Conservation (phyloP, 2,888 invertebrate species). For the Volucella bombylans region DNA sequence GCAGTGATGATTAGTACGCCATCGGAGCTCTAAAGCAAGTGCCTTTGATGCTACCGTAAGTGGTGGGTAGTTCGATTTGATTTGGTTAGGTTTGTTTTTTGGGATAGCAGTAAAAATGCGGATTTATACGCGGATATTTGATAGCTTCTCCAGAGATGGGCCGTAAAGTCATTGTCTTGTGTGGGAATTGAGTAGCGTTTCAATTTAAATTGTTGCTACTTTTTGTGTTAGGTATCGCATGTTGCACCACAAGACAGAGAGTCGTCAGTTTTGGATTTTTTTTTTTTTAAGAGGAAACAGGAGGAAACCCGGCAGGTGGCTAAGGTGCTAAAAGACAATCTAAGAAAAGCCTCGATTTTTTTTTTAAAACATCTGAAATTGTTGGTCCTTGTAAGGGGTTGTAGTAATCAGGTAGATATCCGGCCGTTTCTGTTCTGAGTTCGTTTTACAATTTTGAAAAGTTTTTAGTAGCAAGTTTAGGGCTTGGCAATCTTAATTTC, state of each 20-base stretch:
- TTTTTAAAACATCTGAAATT: no score
- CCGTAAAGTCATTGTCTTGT: background rate
- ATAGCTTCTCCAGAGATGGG: background rate
- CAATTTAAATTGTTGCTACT: no score
- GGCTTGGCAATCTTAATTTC: no score
- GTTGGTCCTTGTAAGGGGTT: no score
- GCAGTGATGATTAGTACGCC: slow-evolving; percentile 33
- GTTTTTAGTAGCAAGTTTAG: no score
- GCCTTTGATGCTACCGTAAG: slow-evolving; percentile 54
- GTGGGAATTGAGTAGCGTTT: background rate
- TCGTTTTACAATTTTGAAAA: no score
- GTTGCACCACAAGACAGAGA: slow-evolving; percentile 42
- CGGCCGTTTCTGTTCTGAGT: no score
- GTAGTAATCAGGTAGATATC: no score
- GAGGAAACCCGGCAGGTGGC: background rate
- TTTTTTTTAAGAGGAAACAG: background rate
- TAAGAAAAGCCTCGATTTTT: no score
- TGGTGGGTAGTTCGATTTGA: slow-evolving; percentile 1
- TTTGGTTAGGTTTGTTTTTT: background rate
- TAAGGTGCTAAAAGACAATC: background rate
- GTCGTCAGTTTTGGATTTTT: slow-evolving; percentile 22
- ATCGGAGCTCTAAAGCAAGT: slow-evolving; percentile 22
- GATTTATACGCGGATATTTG: slow-evolving; percentile 17
- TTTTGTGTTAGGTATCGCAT: background rate
- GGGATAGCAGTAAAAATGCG: slow-evolving; percentile 23